Evolutionary conservation across 2,113 vertebrate genomes (phyloP).

Genomic region (Ochotona curzoniae): DNA sequence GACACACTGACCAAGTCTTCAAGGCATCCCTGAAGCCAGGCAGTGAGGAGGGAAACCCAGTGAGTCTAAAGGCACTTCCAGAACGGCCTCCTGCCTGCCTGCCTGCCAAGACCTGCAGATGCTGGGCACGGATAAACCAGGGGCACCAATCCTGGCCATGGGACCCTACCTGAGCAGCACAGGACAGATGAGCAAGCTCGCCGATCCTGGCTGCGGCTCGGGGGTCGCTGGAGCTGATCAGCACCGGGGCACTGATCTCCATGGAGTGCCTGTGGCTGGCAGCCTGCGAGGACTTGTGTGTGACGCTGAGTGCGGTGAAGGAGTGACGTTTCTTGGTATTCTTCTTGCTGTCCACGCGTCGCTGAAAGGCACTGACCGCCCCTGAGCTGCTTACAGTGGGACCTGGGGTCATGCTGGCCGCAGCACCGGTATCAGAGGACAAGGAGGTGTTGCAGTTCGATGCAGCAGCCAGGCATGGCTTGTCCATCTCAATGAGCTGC

Average conservation of each 20-base stretch:
- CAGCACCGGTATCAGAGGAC: constrained; percentile 81
- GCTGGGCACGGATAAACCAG: not conserved
- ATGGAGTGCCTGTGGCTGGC: constrained; percentile 97
- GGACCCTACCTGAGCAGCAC: constrained; percentile 89
- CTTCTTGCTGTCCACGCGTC: constrained; percentile 94
- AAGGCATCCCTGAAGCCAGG: not conserved
- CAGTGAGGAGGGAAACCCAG: not conserved
- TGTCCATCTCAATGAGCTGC: constrained; percentile 98
- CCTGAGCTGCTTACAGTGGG: constrained; percentile 85
- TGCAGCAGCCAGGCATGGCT: constrained; percentile 84
- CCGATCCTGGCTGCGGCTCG: constrained; percentile 95
- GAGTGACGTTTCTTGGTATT: constrained; percentile 98
- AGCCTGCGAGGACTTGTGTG: constrained; percentile 93
- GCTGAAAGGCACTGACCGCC: constrained; percentile 87
- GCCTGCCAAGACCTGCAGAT: not conserved
- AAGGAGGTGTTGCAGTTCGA: constrained; percentile 87
- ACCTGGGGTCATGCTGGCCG: constrained; percentile 76
- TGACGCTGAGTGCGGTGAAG: constrained; percentile 96
- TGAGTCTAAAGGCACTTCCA: not conserved
- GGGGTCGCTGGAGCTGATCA: constrained; percentile 98
- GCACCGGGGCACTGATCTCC: constrained; percentile 97
- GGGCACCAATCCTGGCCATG: rapidly evolving
- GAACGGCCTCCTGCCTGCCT: not conserved
- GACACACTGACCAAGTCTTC: too few relatives aligned
- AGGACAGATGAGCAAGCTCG: constrained; percentile 90